phyloP scores from a whole-genome alignment of 2,888 invertebrate species.

The Cerastis rubricosa region DNA sequence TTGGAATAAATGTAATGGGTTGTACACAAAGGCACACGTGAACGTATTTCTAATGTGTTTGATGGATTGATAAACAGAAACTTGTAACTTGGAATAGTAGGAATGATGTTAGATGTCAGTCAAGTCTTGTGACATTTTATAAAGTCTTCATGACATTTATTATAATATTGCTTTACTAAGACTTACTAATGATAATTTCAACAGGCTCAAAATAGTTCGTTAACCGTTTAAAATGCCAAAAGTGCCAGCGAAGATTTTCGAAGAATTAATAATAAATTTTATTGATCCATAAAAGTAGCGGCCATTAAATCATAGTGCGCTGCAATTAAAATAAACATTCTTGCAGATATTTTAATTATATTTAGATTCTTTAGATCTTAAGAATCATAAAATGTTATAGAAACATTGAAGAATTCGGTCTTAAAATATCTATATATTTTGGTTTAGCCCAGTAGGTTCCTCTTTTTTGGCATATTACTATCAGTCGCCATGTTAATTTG shows the following conservation, averaged over 20 bases:
- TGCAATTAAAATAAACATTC: slow-evolving; percentile 51
- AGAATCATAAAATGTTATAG: slow-evolving; percentile 37
- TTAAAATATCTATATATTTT: neutral
- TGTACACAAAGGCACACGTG: slow-evolving; percentile 28
- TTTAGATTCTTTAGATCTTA: slow-evolving; percentile 48
- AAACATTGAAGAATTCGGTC: slow-evolving; percentile 16
- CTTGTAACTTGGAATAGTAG: neutral
- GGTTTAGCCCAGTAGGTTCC: neutral
- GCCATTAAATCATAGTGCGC: slow-evolving; percentile 27
- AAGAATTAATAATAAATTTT: slow-evolving; percentile 40
- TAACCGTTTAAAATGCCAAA: slow-evolving; percentile 20
- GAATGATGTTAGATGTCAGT: neutral
- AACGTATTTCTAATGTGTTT: slow-evolving; percentile 46
- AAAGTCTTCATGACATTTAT: neutral
- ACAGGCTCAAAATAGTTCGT: no score
- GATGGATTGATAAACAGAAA: slow-evolving; percentile 22
- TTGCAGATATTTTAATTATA: slow-evolving; percentile 45
- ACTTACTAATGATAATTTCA: neutral
- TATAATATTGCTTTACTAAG: no score
- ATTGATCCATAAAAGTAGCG: slow-evolving; percentile 34
- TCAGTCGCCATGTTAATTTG: neutral
- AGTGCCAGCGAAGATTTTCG: slow-evolving; percentile 22
- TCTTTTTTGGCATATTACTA: neutral
- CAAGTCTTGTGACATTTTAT: neutral
- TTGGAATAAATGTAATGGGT: slow-evolving; percentile 44